Base-by-base conservation (phyloP, 2,888 invertebrate genomes). In the Asteroscopus sphinx region DNA sequence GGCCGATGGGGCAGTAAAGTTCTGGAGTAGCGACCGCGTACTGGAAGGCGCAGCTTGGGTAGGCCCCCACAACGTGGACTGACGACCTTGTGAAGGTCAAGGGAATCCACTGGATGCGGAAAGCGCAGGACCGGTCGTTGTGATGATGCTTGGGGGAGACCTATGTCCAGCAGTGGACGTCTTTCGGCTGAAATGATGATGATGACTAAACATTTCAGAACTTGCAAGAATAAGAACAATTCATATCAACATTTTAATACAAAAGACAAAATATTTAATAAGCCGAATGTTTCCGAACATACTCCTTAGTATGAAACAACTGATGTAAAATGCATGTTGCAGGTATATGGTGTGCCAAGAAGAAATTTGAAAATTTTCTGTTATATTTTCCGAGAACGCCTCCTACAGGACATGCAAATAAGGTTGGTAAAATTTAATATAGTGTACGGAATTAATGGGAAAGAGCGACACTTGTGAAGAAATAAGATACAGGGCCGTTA, bases 251-350 rank as follows among this genome's bases (percentile, higher is more conserved):
- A 32, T 21, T 52, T 41, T 21, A 33, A 5, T 35, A 45, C 42
- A 47, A 21, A 25, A 41, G 59, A 64, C 42, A 63, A 52, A 55
- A 59, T 25, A 46, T 67, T 69, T 65, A 67, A 60, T 64, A 64
- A 57, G 26, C 51, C 33, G 35, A 72, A 48, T 44, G 47, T 49
- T 61, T 52, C 39, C 8, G 16, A 64, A 56, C 47, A 44, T 15
- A 12, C 47, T 32, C 39, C 44, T 62, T 58, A 68, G 49, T 73
- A 68, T 49, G 67, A 69, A 67, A 59, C 47, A 67, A 67, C 80
- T 85, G 72, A 86, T 89, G 85, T 76, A 88, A 88, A 86, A 90
- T 90, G 87, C 88, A 90, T 87, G 84, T 73, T 88, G 89, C 87
- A 86, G 85, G 82, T 83, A 80, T 68, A 52, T 53, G 51, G 40